Base-by-base conservation (phyloP, 2,888 invertebrate species). In the Leptopilina myrica region DNA sequence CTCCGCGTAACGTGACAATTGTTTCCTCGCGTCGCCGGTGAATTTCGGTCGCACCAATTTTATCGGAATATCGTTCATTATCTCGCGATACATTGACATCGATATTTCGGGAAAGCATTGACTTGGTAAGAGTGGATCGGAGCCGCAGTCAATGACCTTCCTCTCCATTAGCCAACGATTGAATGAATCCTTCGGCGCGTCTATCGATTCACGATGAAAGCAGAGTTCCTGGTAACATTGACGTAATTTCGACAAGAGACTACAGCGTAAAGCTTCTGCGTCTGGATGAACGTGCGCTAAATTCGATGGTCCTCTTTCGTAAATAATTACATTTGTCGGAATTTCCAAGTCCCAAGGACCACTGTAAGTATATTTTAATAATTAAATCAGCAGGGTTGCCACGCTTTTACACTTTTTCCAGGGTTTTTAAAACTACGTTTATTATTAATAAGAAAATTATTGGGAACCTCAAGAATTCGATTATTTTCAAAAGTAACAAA, bases 61-160 rank as follows among this genome's bases (percentile, higher is more conserved):
- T 81, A 99, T 97, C 11, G 99, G 99, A 90, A 99, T 98, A 92
- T 99, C 98, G 92, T 98, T 97, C 98, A 99, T 98, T 77, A 99
- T 98, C 93, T 99, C 99, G 84, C 97, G 95, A 92, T 98, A 98
- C 98, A 99, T 98, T 1, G 97, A 96, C 90, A 95, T 95, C 6
- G 98, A 98, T 86, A 99, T 96, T 92, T 98, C 98, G 1, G 97
- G 96, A 86, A 95, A 95, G 92, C 98, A 98, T 90, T 96, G 96
- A 91, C 97, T 97, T 8, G 99, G 98, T 76, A 99, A 92, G 76
- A 99, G 92, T 0, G 98, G 97, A 93, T 99, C 99, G 78, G 95
- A 95, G 1, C 98, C 98, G 89, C 93, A 93, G 90, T 95, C 94
- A 49, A 93, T 92, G 0, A 98, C 96, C 93, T 98, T 98, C 64